Conservation (phyloP, 1,140 invertebrate genomes). For the Meteorus sp. region DNA sequence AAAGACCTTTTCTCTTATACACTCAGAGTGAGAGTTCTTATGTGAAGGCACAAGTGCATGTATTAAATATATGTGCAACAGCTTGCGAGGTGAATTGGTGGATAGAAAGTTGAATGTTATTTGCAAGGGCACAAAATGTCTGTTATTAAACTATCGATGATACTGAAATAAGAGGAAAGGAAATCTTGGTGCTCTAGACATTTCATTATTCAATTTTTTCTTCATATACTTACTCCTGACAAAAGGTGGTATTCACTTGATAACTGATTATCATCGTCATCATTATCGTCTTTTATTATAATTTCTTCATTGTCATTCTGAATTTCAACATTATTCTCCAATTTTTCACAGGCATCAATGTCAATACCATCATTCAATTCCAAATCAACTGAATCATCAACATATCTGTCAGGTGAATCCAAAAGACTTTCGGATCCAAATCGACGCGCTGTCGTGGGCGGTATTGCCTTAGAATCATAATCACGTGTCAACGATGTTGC, state of each 20-base stretch:
- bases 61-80: no score
- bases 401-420: constrained; percentile 14
- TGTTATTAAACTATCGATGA: neutral
- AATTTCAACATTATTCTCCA: neutral
- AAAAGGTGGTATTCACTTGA: no score
- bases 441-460: constrained; percentile 2
- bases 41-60: no score
- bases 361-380: neutral
- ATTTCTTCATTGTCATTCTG: constrained; percentile 1
- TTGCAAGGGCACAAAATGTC: neutral
- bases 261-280: neutral
- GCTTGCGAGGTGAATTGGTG: no score
- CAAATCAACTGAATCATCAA: constrained; percentile 3
- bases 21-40: no score
- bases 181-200: no score
- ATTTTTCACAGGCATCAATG: neutral
- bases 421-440: constrained; percentile 25
- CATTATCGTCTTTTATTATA: neutral
- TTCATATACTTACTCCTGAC: no score
- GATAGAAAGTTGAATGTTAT: neutral
- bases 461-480: neutral
- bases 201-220: no score
- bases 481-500: constrained; percentile 22
- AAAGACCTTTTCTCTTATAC: neutral
- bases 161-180: neutral